These are phyloP conservation scores for Tachysurus vachellii DNA, from an alignment of 2,113 vertebrate genomes.

Conservation along the genomic window DNA sequence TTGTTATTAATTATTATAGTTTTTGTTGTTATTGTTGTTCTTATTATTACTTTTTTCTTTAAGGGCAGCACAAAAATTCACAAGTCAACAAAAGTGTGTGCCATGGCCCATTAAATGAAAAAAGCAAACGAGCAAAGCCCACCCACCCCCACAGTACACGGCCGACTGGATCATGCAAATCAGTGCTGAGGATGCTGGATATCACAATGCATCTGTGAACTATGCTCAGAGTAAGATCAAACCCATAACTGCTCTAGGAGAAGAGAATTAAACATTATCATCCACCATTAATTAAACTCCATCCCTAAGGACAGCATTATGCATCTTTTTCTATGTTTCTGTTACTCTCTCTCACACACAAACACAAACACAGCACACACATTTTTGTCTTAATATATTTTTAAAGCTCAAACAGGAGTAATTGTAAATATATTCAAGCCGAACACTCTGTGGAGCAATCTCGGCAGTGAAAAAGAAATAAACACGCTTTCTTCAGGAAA, in stretches of 20 bases:
- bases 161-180: constrained; percentile 54
- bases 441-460: constrained; percentile 40
- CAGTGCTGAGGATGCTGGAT: constrained; percentile 45
- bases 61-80: constrained; percentile 34
- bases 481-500: constrained; percentile 50
- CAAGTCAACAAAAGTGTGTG: constrained; percentile 39
- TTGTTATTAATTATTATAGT: background rate
- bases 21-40: background rate
- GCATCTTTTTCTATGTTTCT: constrained; percentile 29
- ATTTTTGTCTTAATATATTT: constrained; percentile 28
- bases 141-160: constrained; percentile 46
- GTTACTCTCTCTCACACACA: constrained; percentile 25
- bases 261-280: constrained; percentile 51
- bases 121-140: constrained; percentile 46
- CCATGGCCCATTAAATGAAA: constrained; percentile 50
- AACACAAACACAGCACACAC: constrained; percentile 19
- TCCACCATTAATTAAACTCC: constrained; percentile 50
- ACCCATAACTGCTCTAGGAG: constrained; percentile 43
- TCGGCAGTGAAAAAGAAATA: constrained; percentile 39
- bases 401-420: constrained; percentile 22
- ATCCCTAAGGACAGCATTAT: constrained; percentile 40
- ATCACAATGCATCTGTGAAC: constrained; percentile 49
- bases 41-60: constrained; percentile 3
- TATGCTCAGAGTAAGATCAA: constrained; percentile 46
- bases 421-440: constrained; percentile 26